Conservation (phyloP, 2,888 invertebrate genomes). For the Cinara cedri region DNA sequence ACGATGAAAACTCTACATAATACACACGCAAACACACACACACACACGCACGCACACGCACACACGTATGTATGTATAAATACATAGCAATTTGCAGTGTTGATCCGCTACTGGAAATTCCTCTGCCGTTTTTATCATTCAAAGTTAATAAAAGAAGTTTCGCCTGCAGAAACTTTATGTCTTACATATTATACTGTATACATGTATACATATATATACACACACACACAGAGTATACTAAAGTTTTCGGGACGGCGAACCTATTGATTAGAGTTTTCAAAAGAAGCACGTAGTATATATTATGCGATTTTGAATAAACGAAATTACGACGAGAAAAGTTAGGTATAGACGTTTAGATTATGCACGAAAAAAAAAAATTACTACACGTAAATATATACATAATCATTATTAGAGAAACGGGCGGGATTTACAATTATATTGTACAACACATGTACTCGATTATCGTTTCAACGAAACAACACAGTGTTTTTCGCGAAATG, state of each 20-base stretch:
- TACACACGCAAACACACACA: too few species aligned
- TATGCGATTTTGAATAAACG: constrained; percentile 21
- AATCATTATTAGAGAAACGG: too few species aligned
- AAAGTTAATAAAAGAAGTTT: constrained; percentile 30
- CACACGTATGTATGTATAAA: too few species aligned
- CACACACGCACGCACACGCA: too few species aligned
- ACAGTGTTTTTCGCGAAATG: too few species aligned
- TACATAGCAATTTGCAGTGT: neutral
- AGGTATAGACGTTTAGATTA: too few species aligned
- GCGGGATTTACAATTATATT: too few species aligned
- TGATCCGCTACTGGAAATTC: constrained; percentile 6
- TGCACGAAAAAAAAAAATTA: neutral
- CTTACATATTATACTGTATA: constrained; percentile 3
- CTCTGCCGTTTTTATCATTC: constrained; percentile 9
- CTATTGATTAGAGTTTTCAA: constrained; percentile 45
- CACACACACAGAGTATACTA: constrained; percentile 3
- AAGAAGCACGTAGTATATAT: neutral
- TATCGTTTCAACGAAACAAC: too few species aligned
- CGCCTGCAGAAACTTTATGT: neutral
- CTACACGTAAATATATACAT: neutral
- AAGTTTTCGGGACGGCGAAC: constrained; percentile 13
- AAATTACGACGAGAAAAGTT: constrained; percentile 1
- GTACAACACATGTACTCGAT: too few species aligned
- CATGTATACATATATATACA: too few species aligned
- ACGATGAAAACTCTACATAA: too few species aligned